phyloP scores from a whole-genome alignment of 1,140 invertebrate species.

The Cyrtorhinus lividipennis region DNA sequence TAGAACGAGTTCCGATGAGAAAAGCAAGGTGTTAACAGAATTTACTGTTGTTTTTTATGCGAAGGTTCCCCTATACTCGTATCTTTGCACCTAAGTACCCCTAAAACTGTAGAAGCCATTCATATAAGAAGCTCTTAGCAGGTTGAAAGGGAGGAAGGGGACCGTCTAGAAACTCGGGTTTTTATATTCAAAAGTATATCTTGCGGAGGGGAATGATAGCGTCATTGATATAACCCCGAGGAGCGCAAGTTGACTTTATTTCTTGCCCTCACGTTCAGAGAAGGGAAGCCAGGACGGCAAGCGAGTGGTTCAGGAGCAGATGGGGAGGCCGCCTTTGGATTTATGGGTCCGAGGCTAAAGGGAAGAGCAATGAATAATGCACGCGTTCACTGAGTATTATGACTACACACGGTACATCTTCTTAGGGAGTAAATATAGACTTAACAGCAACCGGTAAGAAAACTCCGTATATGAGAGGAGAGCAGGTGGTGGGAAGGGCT shows the following conservation, averaged over 20 bases:
- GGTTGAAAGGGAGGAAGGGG: not conserved
- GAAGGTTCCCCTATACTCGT: not conserved
- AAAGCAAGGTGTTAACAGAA: constrained; percentile 5
- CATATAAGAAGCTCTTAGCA: constrained; percentile 6
- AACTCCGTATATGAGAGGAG: too few species aligned
- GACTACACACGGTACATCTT: constrained; percentile 5
- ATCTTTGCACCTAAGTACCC: not conserved
- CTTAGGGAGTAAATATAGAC: constrained; percentile 2
- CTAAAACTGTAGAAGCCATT: not conserved
- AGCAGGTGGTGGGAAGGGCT: not conserved
- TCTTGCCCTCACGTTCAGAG: not conserved
- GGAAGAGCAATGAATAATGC: not conserved
- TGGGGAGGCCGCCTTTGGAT: not conserved
- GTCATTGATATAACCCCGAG: not conserved
- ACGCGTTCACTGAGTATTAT: constrained; percentile 3
- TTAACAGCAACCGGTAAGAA: not conserved
- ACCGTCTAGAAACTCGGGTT: not conserved
- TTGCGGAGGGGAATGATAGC: not conserved
- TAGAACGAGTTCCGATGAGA: not conserved
- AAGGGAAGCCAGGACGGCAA: not conserved
- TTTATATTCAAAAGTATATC: constrained; percentile 10
- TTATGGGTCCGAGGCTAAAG: not conserved
- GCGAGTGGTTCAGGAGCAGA: not conserved
- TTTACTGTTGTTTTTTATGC: constrained; percentile 3
- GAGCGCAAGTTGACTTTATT: not conserved